Conservation (phyloP, 2,113 vertebrate genomes). For the Trogon melanurus region DNA sequence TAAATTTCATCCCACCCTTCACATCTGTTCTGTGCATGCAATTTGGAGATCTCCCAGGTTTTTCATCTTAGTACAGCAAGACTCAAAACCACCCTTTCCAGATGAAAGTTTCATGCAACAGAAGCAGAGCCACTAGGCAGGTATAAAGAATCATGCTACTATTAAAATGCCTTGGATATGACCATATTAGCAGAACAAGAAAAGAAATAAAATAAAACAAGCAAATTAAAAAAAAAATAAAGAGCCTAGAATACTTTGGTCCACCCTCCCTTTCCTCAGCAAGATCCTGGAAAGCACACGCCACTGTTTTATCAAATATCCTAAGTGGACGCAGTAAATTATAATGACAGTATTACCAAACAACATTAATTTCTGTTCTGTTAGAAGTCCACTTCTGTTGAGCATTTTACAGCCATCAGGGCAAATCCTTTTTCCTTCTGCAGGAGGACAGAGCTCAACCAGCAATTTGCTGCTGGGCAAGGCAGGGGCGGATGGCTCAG, state of each 20-base stretch:
- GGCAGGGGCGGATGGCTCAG: background rate
- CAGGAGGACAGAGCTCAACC: background rate
- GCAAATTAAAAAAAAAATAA: background rate
- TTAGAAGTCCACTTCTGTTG: background rate
- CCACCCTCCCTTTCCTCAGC: background rate
- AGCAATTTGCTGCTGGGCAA: background rate
- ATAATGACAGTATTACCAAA: background rate
- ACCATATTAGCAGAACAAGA: background rate
- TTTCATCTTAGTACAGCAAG: slow-evolving; percentile 12
- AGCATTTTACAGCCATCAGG: background rate
- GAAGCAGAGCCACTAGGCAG: background rate
- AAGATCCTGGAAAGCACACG: background rate
- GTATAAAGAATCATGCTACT: background rate
- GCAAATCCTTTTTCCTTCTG: background rate
- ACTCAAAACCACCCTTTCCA: slow-evolving; percentile 5
- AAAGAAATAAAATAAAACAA: background rate
- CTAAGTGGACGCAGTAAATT: background rate
- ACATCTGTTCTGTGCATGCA: background rate
- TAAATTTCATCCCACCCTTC: background rate
- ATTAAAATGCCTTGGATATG: background rate
- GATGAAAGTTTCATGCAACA: background rate
- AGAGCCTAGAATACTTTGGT: background rate
- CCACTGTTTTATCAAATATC: background rate
- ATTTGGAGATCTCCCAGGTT: slow-evolving; percentile 33
- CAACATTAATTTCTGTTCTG: background rate